A percentile compares a stretch with the other conserved stretches of the same genome.
phyloP scores from a whole-genome alignment of 2,797 vertebrate species.

The Xenops minutus region DNA sequence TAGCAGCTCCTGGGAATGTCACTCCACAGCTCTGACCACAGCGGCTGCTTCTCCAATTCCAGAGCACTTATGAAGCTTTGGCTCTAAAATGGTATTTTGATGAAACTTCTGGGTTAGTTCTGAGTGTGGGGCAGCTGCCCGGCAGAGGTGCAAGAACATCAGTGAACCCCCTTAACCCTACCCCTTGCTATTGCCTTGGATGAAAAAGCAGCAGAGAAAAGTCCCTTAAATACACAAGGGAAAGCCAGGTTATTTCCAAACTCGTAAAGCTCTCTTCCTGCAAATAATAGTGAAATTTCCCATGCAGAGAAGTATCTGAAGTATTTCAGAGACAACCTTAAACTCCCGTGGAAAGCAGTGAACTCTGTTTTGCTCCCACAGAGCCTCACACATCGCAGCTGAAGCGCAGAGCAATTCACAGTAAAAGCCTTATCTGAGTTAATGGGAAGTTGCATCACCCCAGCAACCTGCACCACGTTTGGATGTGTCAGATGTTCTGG shows the following conservation, averaged over 20 bases:
- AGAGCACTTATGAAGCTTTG: not conserved
- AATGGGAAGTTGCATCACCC: not conserved
- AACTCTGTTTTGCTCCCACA: not conserved
- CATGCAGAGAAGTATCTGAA: not conserved
- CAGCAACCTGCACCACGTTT: not conserved
- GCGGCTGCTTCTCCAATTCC: not conserved
- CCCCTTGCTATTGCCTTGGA: not conserved
- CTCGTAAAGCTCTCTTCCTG: not conserved
- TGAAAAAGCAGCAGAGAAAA: not conserved
- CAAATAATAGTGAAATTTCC: not conserved
- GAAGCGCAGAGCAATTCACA: not conserved
- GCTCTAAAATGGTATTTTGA: not conserved
- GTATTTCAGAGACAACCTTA: not conserved
- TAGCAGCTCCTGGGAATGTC: not conserved
- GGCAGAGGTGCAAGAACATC: not conserved
- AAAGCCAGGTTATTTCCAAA: slow-evolving; percentile 16
- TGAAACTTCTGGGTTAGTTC: not conserved
- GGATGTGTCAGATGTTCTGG: not conserved
- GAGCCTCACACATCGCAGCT: not conserved
- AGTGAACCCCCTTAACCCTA: not conserved
- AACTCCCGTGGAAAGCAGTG: not conserved
- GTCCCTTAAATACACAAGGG: not conserved
- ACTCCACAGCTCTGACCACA: not conserved
- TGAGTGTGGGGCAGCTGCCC: not conserved
- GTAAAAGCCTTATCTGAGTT: not conserved